phyloP scores from a whole-genome alignment of 2,113 vertebrate genomes.

The Rhagologus leucostigma region DNA sequence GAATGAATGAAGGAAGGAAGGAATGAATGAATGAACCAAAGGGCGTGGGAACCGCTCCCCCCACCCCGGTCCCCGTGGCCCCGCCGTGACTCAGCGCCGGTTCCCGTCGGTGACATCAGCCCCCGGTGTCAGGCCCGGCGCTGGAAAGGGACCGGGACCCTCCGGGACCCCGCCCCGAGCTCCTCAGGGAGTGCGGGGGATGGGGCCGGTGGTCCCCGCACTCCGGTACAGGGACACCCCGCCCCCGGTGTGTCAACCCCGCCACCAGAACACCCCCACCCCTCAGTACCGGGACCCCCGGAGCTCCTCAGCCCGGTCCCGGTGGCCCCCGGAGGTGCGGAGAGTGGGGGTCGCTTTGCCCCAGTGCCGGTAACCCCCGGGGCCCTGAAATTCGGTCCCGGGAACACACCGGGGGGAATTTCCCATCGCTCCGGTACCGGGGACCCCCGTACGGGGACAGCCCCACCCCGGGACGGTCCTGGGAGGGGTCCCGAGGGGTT shows the following conservation, averaged over 20 bases:
- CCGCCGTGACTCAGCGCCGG: neutral
- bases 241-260: neutral
- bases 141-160: neutral
- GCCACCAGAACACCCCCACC: neutral
- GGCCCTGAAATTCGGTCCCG: no score
- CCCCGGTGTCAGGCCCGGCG: neutral
- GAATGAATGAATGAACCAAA: neutral
- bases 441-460: no score
- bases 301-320: neutral
- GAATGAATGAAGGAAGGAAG: neutral
- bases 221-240: neutral
- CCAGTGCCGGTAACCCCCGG: neutral
- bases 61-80: neutral
- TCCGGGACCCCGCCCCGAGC: no score
- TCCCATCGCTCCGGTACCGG: neutral
- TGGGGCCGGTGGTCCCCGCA: neutral
- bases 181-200: neutral
- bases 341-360: neutral
- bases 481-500: neutral
- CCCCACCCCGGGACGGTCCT: neutral
- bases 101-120: neutral
- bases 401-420: no score
- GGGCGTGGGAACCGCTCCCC: neutral
- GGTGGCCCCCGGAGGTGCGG: no score
- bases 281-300: neutral